Percentiles rank a stretch among this genome's conserved stretches.
These are phyloP conservation scores for Stratiomys singularior DNA, from an alignment of 2,888 invertebrate species.

Conservation along the genomic window DNA sequence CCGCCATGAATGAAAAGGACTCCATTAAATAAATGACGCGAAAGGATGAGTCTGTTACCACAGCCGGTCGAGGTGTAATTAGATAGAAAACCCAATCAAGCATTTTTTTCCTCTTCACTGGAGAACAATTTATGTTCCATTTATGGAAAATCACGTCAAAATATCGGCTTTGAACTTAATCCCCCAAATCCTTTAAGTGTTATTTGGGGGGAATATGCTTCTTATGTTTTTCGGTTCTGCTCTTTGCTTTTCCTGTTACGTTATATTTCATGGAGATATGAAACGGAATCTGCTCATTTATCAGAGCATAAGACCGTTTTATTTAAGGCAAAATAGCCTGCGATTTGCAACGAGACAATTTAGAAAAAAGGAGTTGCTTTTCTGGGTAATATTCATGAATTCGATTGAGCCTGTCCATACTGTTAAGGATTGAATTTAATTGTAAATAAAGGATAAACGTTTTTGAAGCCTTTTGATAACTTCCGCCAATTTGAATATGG, in stretches of 20 bases:
- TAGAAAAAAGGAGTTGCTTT: too few relatives aligned
- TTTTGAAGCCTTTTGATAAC: too few relatives aligned
- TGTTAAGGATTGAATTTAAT: too few relatives aligned
- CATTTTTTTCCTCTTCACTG: constrained; percentile 25
- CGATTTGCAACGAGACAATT: too few relatives aligned
- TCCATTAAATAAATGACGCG: not conserved
- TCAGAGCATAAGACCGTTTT: too few relatives aligned
- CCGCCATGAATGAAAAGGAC: not conserved
- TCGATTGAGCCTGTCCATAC: too few relatives aligned
- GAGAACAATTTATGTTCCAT: constrained; percentile 28
- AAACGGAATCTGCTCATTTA: not conserved
- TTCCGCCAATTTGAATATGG: too few relatives aligned
- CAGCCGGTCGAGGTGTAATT: constrained; percentile 16
- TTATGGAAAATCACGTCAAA: not conserved
- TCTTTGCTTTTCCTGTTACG: not conserved
- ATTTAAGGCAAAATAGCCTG: too few relatives aligned
- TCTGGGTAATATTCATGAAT: too few relatives aligned
- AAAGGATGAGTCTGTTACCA: not conserved
- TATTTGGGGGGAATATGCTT: not conserved
- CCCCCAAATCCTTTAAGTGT: not conserved
- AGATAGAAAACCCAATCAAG: constrained; percentile 41
- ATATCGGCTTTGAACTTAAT: not conserved
- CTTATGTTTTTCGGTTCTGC: not conserved
- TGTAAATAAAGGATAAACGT: too few relatives aligned
- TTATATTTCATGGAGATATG: not conserved